Evolutionary conservation across 2,797 vertebrate species (phyloP).

Genomic region (Macroramphosus scolopax): DNA sequence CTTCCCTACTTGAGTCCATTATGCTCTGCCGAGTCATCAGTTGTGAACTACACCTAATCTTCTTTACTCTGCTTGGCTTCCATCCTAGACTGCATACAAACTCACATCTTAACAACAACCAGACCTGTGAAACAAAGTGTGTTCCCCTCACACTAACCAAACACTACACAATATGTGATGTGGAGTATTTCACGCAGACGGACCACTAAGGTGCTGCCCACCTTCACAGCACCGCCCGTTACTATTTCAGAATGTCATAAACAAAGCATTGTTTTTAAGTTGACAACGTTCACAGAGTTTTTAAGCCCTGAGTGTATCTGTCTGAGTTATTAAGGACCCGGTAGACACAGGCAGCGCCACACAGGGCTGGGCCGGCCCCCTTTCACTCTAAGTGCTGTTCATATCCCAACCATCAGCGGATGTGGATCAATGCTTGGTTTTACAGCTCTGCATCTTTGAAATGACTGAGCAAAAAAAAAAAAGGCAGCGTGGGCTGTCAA

Average conservation of each 20-base stretch:
- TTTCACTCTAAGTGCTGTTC: conserved; percentile 70
- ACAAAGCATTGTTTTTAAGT: conserved; percentile 24
- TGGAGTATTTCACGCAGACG: too few species aligned
- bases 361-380: conserved; percentile 55
- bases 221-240: too few species aligned
- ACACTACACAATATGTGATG: too few species aligned
- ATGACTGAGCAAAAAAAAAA: conserved; percentile 64
- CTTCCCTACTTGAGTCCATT: conserved; percentile 60
- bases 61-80: conserved; percentile 21
- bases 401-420: conserved; percentile 63
- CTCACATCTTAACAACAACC: not conserved
- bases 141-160: not conserved
- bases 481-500: conserved; percentile 45
- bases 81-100: conserved; percentile 2
- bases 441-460: conserved; percentile 65
- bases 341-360: conserved; percentile 53
- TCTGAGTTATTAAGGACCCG: conserved; percentile 25
- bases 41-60: conserved; percentile 28
- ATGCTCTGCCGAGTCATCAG: conserved; percentile 70
- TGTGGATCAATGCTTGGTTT: conserved; percentile 71
- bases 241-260: too few species aligned
- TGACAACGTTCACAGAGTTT: too few species aligned
- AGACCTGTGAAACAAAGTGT: not conserved
- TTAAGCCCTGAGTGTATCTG: conserved; percentile 20
- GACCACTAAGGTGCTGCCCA: too few species aligned